These are phyloP conservation scores for Crioceris asparagi DNA, from an alignment of 2,888 invertebrate species.

Conservation along the genomic window DNA sequence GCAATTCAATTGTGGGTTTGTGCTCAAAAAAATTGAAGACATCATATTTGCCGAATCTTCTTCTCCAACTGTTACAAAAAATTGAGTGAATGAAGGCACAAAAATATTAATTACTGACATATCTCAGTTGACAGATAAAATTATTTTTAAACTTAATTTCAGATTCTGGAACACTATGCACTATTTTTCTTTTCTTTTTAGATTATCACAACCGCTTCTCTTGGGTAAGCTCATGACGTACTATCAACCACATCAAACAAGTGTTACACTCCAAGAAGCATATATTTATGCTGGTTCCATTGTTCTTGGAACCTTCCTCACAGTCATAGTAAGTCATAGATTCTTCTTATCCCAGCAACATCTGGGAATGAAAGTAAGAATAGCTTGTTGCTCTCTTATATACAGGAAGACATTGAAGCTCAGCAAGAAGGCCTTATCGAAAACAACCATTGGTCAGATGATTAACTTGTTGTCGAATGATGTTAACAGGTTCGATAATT, in stretches of 20 bases:
- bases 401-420: conserved; percentile 62
- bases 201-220: conserved; percentile 26
- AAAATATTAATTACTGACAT: not conserved
- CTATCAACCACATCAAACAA: conserved; percentile 21
- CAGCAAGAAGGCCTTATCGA: conserved; percentile 71
- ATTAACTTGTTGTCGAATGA: conserved; percentile 63
- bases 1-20: too few species aligned
- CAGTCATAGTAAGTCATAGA: conserved; percentile 57
- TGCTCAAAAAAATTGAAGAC: too few species aligned
- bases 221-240: conserved; percentile 26
- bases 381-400: conserved; percentile 46
- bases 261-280: conserved; percentile 19
- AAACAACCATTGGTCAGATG: conserved; percentile 61
- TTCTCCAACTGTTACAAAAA: too few species aligned
- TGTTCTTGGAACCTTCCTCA: conserved; percentile 41
- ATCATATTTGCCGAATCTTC: too few species aligned
- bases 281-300: conserved; percentile 23
- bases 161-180: not conserved
- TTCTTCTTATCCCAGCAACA: conserved; percentile 81
- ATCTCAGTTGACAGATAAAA: not conserved
- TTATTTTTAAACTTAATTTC: not conserved
- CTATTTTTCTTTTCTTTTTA: conserved; percentile 13
- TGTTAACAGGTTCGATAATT: conserved; percentile 75
- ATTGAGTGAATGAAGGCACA: too few species aligned
- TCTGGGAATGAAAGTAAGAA: conserved; percentile 70